These are phyloP conservation scores for Diprion similis DNA, from an alignment of 1,140 invertebrate genomes.

Conservation along the genomic window DNA sequence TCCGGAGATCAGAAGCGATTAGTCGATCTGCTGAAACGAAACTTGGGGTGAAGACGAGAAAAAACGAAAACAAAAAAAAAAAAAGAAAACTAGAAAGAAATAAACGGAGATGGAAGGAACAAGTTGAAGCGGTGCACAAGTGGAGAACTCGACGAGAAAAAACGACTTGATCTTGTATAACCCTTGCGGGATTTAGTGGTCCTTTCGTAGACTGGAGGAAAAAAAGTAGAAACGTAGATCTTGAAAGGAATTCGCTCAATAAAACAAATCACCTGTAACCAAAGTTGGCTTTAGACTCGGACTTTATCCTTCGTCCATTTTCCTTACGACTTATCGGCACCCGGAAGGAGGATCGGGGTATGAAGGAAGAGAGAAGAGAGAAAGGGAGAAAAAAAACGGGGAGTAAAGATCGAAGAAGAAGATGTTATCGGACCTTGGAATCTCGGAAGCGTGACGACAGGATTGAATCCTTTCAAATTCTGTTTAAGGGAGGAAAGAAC, in stretches of 20 bases:
- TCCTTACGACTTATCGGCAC: slow-evolving; percentile 1
- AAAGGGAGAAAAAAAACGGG: no score
- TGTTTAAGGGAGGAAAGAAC: no score
- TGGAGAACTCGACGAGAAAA: neutral
- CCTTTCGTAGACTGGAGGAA: neutral
- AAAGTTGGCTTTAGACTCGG: neutral
- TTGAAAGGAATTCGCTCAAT: neutral
- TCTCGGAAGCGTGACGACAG: no score
- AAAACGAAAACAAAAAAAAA: no score
- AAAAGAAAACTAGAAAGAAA: neutral
- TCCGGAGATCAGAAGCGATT: neutral
- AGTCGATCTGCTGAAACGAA: neutral
- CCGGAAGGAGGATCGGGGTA: no score
- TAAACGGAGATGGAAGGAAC: no score
- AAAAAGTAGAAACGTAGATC: neutral
- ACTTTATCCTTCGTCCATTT: neutral
- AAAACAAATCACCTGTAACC: slow-evolving; percentile 1
- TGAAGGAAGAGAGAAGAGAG: no score
- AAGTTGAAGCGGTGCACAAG: neutral
- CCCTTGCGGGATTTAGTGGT: neutral
- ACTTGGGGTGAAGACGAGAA: neutral
- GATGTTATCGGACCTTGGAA: no score
- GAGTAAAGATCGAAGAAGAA: no score
- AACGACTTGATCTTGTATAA: neutral
- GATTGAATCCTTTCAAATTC: no score